A percentile compares a stretch with the other conserved stretches of the same genome.
These are phyloP conservation scores for Microtus montanus DNA, from an alignment of 2,113 vertebrate species.

Conservation along the genomic window DNA sequence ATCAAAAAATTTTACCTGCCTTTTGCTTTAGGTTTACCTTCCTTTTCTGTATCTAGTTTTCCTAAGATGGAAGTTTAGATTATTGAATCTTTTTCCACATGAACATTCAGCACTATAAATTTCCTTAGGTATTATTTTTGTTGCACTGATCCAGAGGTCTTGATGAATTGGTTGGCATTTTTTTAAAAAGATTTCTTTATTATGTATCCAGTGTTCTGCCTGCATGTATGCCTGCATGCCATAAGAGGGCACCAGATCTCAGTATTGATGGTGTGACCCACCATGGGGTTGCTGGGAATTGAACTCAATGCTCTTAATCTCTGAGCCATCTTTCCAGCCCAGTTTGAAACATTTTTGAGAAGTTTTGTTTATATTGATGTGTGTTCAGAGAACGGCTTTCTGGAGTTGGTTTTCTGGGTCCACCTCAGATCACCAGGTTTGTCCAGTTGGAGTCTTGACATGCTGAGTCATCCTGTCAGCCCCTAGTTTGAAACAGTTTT, in stretches of 20 bases:
- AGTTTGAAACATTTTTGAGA: neutral
- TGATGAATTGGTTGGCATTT: neutral
- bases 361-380: neutral
- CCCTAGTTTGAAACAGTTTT: neutral
- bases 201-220: neutral
- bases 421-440: neutral
- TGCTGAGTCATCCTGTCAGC: too few species aligned
- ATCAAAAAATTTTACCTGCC: neutral
- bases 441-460: neutral
- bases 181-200: neutral
- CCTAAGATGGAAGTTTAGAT: neutral
- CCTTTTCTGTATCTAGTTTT: slow-evolving; percentile 18
- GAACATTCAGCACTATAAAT: neutral
- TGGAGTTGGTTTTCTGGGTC: neutral
- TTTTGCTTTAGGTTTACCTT: slow-evolving; percentile 32
- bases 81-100: neutral
- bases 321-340: neutral
- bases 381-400: neutral
- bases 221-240: neutral
- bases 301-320: neutral
- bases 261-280: neutral
- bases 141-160: neutral
- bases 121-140: slow-evolving; percentile 5
- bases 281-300: neutral
- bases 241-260: neutral